phyloP scores from a whole-genome alignment of 2,113 vertebrate genomes.

The Girardinichthys multiradiatus region DNA sequence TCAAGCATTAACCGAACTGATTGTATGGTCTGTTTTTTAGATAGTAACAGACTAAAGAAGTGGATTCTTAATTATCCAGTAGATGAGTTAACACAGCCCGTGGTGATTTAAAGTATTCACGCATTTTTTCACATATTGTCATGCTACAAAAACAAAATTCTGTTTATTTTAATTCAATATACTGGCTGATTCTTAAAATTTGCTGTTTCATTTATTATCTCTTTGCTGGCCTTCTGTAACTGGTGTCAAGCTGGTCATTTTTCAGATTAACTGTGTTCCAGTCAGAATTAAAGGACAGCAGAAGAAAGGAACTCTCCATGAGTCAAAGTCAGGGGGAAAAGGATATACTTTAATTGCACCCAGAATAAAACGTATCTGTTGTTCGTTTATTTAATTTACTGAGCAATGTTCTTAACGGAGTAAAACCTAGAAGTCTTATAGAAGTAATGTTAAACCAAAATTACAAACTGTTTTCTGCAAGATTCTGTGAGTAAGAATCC shows the following conservation, averaged over 20 bases:
- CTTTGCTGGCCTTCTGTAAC: conserved; percentile 34
- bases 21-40: conserved; percentile 26
- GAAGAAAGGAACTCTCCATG: conserved; percentile 56
- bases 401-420: too few species aligned
- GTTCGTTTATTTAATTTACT: not conserved
- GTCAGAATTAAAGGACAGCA: conserved; percentile 66
- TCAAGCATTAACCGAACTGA: conserved; percentile 36
- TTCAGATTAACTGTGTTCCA: conserved; percentile 31
- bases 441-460: too few species aligned
- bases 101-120: not conserved
- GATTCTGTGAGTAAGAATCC: too few species aligned
- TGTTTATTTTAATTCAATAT: too few species aligned
- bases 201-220: conserved; percentile 35
- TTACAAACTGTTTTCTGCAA: too few species aligned
- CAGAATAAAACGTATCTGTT: not conserved
- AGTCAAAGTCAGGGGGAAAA: not conserved
- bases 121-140: not conserved
- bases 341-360: not conserved
- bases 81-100: not conserved
- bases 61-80: conserved; percentile 19
- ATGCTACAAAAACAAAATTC: too few species aligned
- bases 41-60: conserved; percentile 24
- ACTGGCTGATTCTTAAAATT: not conserved
- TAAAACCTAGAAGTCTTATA: too few species aligned
- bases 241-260: conserved; percentile 60